Evolutionary conservation across 2,797 vertebrate genomes (phyloP).

Genomic region (Cuniculus paca): DNA sequence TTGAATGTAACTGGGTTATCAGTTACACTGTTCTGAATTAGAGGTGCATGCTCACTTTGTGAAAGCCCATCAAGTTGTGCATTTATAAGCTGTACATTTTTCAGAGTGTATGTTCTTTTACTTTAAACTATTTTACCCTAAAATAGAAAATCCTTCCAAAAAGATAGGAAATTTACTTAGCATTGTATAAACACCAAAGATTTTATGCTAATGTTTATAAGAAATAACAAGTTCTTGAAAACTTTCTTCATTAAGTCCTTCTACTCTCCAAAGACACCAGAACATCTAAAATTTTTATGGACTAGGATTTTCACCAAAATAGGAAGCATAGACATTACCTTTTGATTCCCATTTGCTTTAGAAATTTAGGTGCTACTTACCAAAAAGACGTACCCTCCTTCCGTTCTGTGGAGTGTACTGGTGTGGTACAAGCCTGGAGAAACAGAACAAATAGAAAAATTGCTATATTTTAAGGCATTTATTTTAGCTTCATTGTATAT

Average conservation of each 20-base stretch:
- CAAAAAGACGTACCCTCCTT: background rate
- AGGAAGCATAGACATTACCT: background rate
- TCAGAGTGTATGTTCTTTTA: background rate
- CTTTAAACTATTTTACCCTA: background rate
- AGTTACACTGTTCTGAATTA: background rate
- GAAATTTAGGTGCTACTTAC: slow-evolving; percentile 56
- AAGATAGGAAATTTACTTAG: background rate
- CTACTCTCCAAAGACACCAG: background rate
- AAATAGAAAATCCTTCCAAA: background rate
- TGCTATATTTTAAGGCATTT: background rate
- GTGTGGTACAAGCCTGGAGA: slow-evolving; percentile 37
- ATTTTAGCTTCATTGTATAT: background rate
- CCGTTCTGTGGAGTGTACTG: background rate
- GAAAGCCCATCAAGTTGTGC: background rate
- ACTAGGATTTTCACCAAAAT: background rate
- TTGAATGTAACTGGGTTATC: background rate
- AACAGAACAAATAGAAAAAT: slow-evolving; percentile 6
- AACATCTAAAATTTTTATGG: background rate
- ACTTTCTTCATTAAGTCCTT: background rate
- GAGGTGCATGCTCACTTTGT: background rate
- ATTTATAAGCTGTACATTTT: background rate
- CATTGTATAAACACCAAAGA: background rate
- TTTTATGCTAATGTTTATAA: background rate
- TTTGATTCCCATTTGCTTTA: background rate
- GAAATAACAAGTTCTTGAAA: background rate